Conservation (phyloP, 2,113 vertebrate species). For the Macrotus californicus region DNA sequence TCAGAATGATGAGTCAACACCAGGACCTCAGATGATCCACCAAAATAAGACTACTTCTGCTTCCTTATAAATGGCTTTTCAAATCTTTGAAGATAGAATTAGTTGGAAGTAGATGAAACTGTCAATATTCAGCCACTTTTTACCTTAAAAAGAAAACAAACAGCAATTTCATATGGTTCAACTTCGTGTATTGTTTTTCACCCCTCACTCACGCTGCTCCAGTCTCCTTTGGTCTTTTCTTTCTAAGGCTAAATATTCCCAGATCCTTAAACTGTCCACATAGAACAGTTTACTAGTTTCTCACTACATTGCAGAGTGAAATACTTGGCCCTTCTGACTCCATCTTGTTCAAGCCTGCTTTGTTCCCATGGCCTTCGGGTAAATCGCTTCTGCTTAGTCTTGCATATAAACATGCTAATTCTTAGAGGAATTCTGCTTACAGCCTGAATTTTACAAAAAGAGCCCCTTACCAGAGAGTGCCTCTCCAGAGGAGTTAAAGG, state of each 20-base stretch:
- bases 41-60: neutral
- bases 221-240: neutral
- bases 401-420: neutral
- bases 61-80: neutral
- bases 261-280: neutral
- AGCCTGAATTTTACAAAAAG: neutral
- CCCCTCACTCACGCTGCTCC: neutral
- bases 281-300: neutral
- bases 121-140: neutral
- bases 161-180: neutral
- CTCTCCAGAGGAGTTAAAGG: too few species aligned
- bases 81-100: neutral
- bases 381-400: neutral
- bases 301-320: neutral
- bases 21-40: neutral
- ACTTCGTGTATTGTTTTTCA: neutral
- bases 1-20: neutral
- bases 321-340: neutral
- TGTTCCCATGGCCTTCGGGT: neutral
- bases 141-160: neutral
- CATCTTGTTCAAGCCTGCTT: neutral
- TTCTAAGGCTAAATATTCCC: neutral
- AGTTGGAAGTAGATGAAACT: neutral
- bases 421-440: neutral
- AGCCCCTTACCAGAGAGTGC: too few species aligned